Conservation (phyloP, 2,888 invertebrate genomes). For the Microplitis manilae region DNA sequence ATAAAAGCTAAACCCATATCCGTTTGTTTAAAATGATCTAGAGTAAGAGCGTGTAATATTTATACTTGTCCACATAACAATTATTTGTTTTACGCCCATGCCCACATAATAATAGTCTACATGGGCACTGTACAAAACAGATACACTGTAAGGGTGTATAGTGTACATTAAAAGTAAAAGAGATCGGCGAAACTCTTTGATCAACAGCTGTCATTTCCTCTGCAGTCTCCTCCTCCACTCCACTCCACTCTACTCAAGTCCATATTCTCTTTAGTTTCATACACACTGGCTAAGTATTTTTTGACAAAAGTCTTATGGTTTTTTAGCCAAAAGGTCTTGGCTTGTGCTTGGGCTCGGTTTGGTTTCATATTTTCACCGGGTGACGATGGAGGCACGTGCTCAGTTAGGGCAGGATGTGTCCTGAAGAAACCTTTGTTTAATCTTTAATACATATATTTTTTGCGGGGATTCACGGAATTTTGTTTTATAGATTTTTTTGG, state of each 20-base stretch:
- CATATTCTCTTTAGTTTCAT: too few relatives aligned
- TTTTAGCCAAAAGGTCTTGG: neutral
- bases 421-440: neutral
- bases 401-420: neutral
- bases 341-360: neutral
- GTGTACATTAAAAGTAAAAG: neutral
- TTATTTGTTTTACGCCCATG: neutral
- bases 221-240: neutral
- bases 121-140: too few relatives aligned
- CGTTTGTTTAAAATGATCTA: neutral
- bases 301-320: neutral
- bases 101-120: too few relatives aligned
- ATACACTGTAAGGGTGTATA: too few relatives aligned
- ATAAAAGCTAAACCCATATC: constrained; percentile 3
- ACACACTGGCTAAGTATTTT: too few relatives aligned
- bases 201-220: constrained; percentile 21
- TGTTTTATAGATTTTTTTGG: neutral
- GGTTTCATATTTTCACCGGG: neutral
- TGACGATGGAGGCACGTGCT: neutral
- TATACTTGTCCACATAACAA: neutral
- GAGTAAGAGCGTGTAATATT: neutral
- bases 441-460: neutral
- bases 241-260: neutral
- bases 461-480: neutral
- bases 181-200: constrained; percentile 7